These are phyloP conservation scores for Nylanderia fulva DNA, from an alignment of 1,140 invertebrate species.

Conservation along the genomic window DNA sequence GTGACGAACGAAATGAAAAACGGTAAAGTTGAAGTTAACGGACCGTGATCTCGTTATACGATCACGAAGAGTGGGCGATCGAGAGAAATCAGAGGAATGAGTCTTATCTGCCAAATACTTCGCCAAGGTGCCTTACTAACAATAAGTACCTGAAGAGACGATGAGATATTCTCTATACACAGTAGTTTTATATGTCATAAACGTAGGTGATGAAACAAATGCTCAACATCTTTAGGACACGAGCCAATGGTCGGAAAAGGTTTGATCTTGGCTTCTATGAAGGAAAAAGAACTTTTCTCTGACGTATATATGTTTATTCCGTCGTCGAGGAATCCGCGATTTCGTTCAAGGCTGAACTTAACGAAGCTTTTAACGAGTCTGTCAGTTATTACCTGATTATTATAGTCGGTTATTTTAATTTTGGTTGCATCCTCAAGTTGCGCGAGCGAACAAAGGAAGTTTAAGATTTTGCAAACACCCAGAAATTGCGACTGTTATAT, in stretches of 20 bases:
- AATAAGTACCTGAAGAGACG: slow-evolving; percentile 6
- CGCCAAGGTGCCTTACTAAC: slow-evolving; percentile 2
- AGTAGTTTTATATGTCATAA: slow-evolving; percentile 30
- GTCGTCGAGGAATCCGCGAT: background rate
- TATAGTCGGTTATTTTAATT: background rate
- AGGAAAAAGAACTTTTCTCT: background rate
- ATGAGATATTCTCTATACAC: background rate
- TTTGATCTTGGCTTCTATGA: slow-evolving; percentile 7
- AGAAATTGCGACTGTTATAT: background rate
- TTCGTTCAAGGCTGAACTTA: slow-evolving; percentile 23
- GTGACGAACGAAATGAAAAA: slow-evolving; percentile 15
- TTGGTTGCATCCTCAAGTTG: no score
- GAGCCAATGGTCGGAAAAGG: slow-evolving; percentile 43
- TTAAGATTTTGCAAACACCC: background rate
- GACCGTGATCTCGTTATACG: slow-evolving; percentile 35
- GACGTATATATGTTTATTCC: background rate
- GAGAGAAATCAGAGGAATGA: slow-evolving; percentile 12
- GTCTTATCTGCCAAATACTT: slow-evolving; percentile 21
- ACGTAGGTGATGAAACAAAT: background rate
- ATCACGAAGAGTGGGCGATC: background rate
- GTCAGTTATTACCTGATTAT: background rate
- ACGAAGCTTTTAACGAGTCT: background rate
- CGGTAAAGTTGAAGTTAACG: background rate
- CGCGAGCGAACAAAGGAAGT: background rate
- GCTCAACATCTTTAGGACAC: background rate